Evolutionary conservation across 2,888 invertebrate species (phyloP), one percentile per base, ranked within the genome.

Genomic region (Acronicta psi): DNA sequence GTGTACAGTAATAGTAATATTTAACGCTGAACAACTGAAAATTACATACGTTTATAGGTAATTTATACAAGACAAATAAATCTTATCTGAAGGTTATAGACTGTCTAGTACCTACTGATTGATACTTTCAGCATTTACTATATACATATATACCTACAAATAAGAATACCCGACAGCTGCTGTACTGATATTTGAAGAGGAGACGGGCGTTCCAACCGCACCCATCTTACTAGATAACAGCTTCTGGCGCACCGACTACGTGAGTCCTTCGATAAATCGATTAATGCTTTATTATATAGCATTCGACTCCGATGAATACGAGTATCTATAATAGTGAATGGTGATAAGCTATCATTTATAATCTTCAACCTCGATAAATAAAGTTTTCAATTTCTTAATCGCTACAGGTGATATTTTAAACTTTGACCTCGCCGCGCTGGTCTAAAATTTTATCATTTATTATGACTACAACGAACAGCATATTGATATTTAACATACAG

Each of bases 141-240:
- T 23, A 23, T 23, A 23, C 7, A 23, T 23, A 5, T 7, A n/a
- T n/a, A n/a, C n/a, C n/a, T n/a, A n/a, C n/a, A n/a, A n/a, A n/a
- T n/a, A n/a, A n/a, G n/a, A n/a, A n/a, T n/a, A n/a, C n/a, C n/a
- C n/a, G n/a, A n/a, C n/a, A n/a, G n/a, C n/a, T n/a, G 20, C 9
- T 9, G 20, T 60, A 45, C 65, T 73, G 73, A 73, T 67, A 59
- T 59, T 73, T 64, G 64, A 58, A 18, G n/a, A n/a, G 46, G 44
- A 61, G 44, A 41, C 17, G 37, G 51, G 16, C 43, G 23, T 46
- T 58, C 49, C 60, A 29, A 25, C 37, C 47, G 40, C 62, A 47
- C 64, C 44, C 40, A 34, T 29, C 37, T 54, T 42, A 55, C 10
- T 50, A 42, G 62, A 72, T 67, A 77, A 77, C 74, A 77, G 75